Conservation (phyloP, 2,888 invertebrate genomes). For the Cataglyphis albicans region DNA sequence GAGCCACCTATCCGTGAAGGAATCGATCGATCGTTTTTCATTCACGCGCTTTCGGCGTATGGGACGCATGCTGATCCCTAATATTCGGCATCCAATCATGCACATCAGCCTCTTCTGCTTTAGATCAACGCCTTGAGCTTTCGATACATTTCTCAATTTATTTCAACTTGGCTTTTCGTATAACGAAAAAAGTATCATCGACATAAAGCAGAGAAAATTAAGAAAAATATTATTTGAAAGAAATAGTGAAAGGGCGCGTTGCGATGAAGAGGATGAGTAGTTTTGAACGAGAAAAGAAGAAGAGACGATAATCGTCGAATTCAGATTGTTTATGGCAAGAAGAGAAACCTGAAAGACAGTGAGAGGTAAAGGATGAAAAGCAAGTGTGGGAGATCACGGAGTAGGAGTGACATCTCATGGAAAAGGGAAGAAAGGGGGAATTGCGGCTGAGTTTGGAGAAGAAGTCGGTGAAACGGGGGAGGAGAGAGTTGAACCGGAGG, state of each 20-base stretch:
- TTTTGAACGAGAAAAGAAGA: slow-evolving; percentile 32
- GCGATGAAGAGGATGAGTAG: slow-evolving; percentile 27
- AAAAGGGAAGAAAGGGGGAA: slow-evolving; percentile 36
- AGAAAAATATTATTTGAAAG: slow-evolving; percentile 1
- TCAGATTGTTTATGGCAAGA: slow-evolving; percentile 51
- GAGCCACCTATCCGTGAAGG: slow-evolving; percentile 65
- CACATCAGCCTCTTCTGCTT: slow-evolving; percentile 9
- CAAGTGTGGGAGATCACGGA: slow-evolving; percentile 33
- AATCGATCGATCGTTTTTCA: slow-evolving; percentile 79
- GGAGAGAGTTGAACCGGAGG: slow-evolving; percentile 65
- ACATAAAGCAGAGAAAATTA: slow-evolving; percentile 14
- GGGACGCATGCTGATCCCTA: slow-evolving; percentile 36
- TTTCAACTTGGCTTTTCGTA: slow-evolving; percentile 6
- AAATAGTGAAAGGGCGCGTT: not conserved
- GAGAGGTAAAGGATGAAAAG: slow-evolving; percentile 29
- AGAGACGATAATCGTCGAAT: slow-evolving; percentile 35
- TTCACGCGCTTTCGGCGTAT: slow-evolving; percentile 73
- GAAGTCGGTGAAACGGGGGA: slow-evolving; percentile 18
- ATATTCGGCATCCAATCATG: slow-evolving; percentile 37
- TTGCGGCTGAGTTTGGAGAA: slow-evolving; percentile 46
- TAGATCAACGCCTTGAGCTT: not conserved
- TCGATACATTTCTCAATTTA: slow-evolving; percentile 3
- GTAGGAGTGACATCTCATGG: slow-evolving; percentile 30
- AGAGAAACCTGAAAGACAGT: slow-evolving; percentile 38
- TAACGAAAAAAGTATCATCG: slow-evolving; percentile 15